These are phyloP conservation scores for Hypomesus transpacificus DNA, from an alignment of 2,113 vertebrate species.

Conservation along the genomic window DNA sequence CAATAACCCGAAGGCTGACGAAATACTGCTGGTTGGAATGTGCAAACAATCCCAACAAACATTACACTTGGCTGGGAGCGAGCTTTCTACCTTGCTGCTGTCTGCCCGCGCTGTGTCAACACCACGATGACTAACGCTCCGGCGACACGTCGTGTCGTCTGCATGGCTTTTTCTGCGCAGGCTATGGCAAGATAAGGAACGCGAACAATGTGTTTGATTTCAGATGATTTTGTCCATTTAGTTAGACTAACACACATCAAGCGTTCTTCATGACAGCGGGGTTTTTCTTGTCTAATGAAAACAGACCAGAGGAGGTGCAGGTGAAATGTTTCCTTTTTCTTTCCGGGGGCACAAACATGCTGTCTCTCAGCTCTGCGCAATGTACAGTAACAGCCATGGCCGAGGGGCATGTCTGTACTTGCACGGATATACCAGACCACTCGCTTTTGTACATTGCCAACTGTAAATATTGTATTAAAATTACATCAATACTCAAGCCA, in stretches of 20 bases:
- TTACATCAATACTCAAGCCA: neutral
- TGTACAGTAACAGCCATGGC: neutral
- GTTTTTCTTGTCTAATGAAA: neutral
- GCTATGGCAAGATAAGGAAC: neutral
- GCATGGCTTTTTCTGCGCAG: neutral
- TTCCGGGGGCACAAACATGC: neutral
- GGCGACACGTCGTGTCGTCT: neutral
- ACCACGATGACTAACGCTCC: neutral
- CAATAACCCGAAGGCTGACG: constrained; percentile 23
- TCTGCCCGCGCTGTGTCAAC: neutral
- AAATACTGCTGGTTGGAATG: constrained; percentile 20
- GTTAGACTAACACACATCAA: neutral
- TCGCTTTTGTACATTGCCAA: neutral
- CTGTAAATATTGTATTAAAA: constrained; percentile 3
- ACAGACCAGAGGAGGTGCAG: neutral
- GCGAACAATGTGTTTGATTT: neutral
- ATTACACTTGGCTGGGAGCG: constrained; percentile 14
- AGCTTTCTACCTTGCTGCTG: neutral
- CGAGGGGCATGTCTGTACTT: neutral
- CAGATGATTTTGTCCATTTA: neutral
- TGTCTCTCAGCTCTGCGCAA: neutral
- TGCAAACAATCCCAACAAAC: constrained; percentile 45
- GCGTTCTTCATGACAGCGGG: neutral
- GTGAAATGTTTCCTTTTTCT: neutral
- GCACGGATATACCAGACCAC: neutral